Base-by-base conservation (phyloP, 2,888 invertebrate species). In the Chrysotoxum bicinctum region DNA sequence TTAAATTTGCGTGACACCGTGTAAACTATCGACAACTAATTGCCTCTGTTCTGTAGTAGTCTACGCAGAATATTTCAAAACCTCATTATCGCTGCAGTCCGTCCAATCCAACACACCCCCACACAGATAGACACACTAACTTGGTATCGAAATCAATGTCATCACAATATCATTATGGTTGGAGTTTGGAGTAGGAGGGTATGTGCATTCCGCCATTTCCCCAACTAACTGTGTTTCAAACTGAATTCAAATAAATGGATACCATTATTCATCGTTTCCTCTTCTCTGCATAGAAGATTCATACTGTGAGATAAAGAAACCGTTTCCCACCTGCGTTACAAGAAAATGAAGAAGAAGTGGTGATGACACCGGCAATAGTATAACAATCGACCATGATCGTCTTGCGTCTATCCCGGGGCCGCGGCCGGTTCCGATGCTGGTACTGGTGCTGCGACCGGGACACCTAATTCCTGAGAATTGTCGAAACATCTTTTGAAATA, bases 381-480 rank as follows among this genome's bases (percentile, higher is more conserved):
- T n/a, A 32, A 75, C 80, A 75, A 73, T 76, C 84, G 75, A 45
- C 76, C 81, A 72, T 80, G 35, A 50, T 50, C 66, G n/a, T 58
- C 19, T 58, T 21, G 50, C 23, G 50, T 23, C 35, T n/a, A 2
- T 10, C 12, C 10, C 3, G 26, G 23, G 4, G 40, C 23, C n/a
- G 26, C 1, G 4, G n/a, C 37, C 6, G 19, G 19, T 16, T 26
- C 43, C 2, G 23, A 3, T 23, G 40, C 2, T 5, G 30, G 16
- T 30, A 26, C 14, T 8, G n/a, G 2, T 32, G 43, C 32, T 19
- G 16, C 26, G n/a, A 48, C 32, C 62, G 80, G 76, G 80, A 45
- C 76, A 81, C 56, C 62, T 58, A 48, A 77, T 85, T 85, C 81
- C 74, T 62, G 76, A 81, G 84, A 85, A 85, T 77, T 73, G 72